Conservation (phyloP, 2,797 vertebrate species). For the Esox masquinongy region DNA sequence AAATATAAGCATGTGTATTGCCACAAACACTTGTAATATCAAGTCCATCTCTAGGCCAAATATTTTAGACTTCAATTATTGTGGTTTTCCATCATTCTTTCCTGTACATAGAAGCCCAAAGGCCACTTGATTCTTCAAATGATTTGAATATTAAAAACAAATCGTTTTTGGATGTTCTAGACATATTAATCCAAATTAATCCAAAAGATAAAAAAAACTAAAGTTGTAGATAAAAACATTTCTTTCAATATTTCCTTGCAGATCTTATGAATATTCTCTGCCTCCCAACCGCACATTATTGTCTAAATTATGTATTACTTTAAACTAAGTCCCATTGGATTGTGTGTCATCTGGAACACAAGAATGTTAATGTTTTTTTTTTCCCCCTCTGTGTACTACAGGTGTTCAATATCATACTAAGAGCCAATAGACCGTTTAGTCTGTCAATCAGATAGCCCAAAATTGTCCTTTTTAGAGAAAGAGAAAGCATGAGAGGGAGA, state of each 20-base stretch:
- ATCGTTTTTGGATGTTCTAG: background rate
- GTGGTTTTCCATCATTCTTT: background rate
- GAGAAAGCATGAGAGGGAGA: background rate
- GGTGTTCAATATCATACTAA: too few species aligned
- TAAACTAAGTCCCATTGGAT: too few species aligned
- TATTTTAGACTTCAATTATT: background rate
- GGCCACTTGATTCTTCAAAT: background rate
- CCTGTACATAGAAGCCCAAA: background rate
- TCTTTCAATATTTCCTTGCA: background rate
- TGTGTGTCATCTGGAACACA: too few species aligned
- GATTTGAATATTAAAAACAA: background rate
- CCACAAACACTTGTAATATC: too few species aligned
- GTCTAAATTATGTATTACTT: too few species aligned
- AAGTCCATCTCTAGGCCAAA: background rate
- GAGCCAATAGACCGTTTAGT: too few species aligned
- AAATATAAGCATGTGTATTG: too few species aligned
- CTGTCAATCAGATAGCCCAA: too few species aligned
- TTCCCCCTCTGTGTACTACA: too few species aligned
- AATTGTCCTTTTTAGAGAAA: background rate
- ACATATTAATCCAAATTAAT: background rate
- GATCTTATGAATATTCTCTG: background rate
- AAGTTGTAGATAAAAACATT: background rate
- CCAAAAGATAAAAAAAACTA: background rate
- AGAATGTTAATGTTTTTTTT: too few species aligned
- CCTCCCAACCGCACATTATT: too few species aligned